phyloP scores from a whole-genome alignment of 2,113 vertebrate genomes.

The Mesoclemmys tuberculata region DNA sequence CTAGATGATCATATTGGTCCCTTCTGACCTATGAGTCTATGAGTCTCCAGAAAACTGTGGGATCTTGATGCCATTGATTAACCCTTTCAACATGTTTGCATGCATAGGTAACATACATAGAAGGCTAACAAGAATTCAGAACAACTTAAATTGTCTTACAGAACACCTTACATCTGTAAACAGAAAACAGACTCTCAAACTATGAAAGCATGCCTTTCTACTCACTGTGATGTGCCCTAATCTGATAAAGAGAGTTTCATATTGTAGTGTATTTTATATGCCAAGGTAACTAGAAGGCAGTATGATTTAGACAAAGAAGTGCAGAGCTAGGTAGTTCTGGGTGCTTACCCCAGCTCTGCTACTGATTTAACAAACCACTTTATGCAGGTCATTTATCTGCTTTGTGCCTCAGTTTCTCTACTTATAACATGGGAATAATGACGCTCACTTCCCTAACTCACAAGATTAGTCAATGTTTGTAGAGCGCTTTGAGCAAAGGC shows the following conservation, averaged over 20 bases:
- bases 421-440: background rate
- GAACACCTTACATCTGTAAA: background rate
- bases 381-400: background rate
- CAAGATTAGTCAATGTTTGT: background rate
- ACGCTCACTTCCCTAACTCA: background rate
- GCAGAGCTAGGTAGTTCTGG: background rate
- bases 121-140: background rate
- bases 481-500: background rate
- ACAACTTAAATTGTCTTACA: background rate
- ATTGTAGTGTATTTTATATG: background rate
- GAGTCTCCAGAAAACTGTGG: background rate
- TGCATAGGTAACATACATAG: background rate
- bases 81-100: background rate
- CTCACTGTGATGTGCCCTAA: background rate
- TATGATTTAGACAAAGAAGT: background rate
- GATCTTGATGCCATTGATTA: background rate
- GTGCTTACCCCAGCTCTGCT: background rate
- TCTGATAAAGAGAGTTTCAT: background rate
- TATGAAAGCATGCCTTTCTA: background rate
- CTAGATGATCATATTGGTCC: no score
- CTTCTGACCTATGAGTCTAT: no score
- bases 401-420: background rate
- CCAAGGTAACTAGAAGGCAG: background rate
- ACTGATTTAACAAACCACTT: background rate
- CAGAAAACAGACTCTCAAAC: accelerated